Base-by-base conservation (phyloP, 1,140 invertebrate genomes). In the Dicyema japonicum region DNA sequence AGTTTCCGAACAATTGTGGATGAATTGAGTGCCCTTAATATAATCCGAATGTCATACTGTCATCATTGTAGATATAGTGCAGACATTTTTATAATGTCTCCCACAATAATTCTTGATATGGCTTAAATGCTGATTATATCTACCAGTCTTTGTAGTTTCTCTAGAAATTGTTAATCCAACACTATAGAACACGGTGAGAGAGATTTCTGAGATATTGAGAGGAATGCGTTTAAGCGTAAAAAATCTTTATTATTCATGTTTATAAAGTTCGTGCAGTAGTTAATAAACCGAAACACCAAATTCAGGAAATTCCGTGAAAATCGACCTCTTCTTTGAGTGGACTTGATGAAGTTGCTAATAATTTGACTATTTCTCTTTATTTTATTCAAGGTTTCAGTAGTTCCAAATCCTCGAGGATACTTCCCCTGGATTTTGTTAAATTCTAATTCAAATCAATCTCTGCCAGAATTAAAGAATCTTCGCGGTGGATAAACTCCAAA, bases 321-420 rank as follows among this genome's bases (percentile, higher is more conserved):
- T 56, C 25, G 65, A 60, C 23, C 71, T 64, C 35, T 80, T 66
- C 29, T 63, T 11, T 29, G 5, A 37, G 26, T 22, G 19, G 1
- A 56, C 40, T 39, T 68, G 65, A n/a, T n/a, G n/a, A 0, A 78
- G 43, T 19, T 58, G 44, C 0, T 54, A 27, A 90, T 76, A 18
- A 67, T 69, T 11, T 58, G 60, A 24, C 71, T 67, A 33, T 71
- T 85, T 7, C 63, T 61, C 43, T 92, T 88, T 0, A 75, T 75
- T 37, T 70, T 62, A 39, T 88, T 74, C 23, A 97, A 50, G 0
- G 75, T 15, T 60, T 60, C n/a, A 92, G 48, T 0, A 94, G 53
- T 33, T 67, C 64, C 47, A 62, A 64, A 48, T 88, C 76, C 44
- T 80, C 66, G 3, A 88, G 50, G 23, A 88, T 74, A 47, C 80